Evolutionary conservation across 2,888 invertebrate genomes (phyloP).

Genomic region (Tineola bisselliella): DNA sequence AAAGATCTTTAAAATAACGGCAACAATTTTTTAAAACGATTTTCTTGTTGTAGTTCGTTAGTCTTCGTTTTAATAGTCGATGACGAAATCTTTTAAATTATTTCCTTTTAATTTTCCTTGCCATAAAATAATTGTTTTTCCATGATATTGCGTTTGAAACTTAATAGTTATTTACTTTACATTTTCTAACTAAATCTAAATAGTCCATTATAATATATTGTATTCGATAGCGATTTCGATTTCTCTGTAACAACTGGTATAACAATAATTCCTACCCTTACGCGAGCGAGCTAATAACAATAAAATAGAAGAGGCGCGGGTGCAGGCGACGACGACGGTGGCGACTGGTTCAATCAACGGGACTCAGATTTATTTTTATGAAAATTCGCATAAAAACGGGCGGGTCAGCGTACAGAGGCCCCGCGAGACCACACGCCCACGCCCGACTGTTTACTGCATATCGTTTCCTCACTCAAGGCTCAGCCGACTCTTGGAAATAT

Average conservation of each 20-base stretch:
- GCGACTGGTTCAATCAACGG: slow-evolving; percentile 67
- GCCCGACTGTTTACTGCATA: slow-evolving; percentile 68
- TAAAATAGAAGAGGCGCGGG: slow-evolving; percentile 63
- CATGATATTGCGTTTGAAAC: neutral
- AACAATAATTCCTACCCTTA: slow-evolving; percentile 66
- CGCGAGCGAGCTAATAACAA: slow-evolving; percentile 62
- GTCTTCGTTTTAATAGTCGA: neutral
- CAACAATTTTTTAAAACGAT: neutral
- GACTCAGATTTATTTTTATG: slow-evolving; percentile 68
- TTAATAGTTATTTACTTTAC: neutral
- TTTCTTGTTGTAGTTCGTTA: neutral
- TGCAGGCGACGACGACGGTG: slow-evolving; percentile 48
- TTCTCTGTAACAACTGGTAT: slow-evolving; percentile 58
- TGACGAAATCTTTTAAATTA: neutral
- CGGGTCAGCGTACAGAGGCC: slow-evolving; percentile 60
- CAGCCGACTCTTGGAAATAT: slow-evolving; percentile 56
- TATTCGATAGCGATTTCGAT: slow-evolving; percentile 17
- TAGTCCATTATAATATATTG: neutral
- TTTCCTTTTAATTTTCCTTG: neutral
- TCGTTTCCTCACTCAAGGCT: slow-evolving; percentile 53
- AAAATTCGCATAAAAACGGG: slow-evolving; percentile 67
- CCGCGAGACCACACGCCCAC: slow-evolving; percentile 64
- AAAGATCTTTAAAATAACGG: slow-evolving; percentile 7
- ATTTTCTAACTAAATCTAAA: neutral
- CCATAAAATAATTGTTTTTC: neutral